Percentiles rank a stretch among this genome's conserved stretches.
Conservation (phyloP, 1,140 invertebrate genomes). For the Melanaphis sacchari region DNA sequence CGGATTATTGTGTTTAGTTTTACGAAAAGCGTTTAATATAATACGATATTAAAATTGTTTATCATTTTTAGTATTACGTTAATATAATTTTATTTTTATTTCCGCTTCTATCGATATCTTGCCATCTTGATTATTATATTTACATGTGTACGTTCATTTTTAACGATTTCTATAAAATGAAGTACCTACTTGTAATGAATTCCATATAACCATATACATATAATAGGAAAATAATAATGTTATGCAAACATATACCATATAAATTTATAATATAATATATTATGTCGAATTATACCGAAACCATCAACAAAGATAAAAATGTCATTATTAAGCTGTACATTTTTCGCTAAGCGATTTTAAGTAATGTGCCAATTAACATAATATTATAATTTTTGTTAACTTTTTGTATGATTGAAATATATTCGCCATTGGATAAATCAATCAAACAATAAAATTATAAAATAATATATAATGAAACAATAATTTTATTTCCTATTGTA, state of each 20-base stretch:
- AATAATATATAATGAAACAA: too few relatives aligned
- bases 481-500: too few relatives aligned
- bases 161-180: background rate
- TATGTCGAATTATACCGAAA: background rate
- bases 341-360: background rate
- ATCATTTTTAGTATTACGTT: background rate
- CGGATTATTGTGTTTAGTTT: constrained; percentile 21
- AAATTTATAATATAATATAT: background rate
- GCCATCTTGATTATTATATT: background rate
- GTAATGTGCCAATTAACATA: background rate
- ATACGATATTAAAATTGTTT: constrained; percentile 10
- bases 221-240: background rate
- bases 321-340: background rate
- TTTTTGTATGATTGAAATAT: background rate
- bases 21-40: background rate
- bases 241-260: background rate
- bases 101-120: background rate
- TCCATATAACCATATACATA: background rate
- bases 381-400: background rate
- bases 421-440: background rate
- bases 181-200: background rate
- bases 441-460: too few relatives aligned
- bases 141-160: background rate
- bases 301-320: background rate
- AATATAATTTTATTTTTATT: background rate